These are phyloP conservation scores for Crotalus tigris DNA, from an alignment of 2,113 vertebrate species.

Conservation along the genomic window DNA sequence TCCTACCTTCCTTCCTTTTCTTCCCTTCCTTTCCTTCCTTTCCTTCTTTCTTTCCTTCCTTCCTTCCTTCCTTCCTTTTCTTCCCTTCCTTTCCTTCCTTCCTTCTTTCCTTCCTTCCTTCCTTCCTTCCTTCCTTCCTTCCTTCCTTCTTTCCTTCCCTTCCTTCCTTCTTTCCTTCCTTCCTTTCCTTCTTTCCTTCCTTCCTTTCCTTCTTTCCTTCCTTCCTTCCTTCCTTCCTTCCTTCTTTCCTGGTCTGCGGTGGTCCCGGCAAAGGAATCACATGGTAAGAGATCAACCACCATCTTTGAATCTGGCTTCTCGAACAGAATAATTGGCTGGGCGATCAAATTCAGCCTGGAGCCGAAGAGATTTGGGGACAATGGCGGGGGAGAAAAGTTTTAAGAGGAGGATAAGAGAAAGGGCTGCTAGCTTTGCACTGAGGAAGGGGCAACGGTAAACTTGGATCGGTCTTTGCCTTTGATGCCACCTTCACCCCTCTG, in stretches of 20 bases:
- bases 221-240: too few species aligned
- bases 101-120: too few species aligned
- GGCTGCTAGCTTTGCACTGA: constrained; percentile 48
- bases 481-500: neutral
- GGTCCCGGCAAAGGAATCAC: neutral
- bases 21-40: too few species aligned
- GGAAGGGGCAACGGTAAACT: constrained; percentile 47
- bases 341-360: constrained; percentile 30
- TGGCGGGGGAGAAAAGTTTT: constrained; percentile 35
- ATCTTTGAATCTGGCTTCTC: neutral
- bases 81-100: too few species aligned
- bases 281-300: neutral
- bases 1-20: too few species aligned
- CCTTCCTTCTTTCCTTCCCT: too few species aligned
- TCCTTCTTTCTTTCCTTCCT: too few species aligned
- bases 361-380: constrained; percentile 38
- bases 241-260: neutral
- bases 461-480: constrained; percentile 38
- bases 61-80: too few species aligned
- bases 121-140: too few species aligned
- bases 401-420: constrained; percentile 27
- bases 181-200: too few species aligned
- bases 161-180: too few species aligned
- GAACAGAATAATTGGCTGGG: neutral
- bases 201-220: too few species aligned